Base-by-base conservation (phyloP, 1,140 invertebrate genomes). In the Bombus fervidus region DNA sequence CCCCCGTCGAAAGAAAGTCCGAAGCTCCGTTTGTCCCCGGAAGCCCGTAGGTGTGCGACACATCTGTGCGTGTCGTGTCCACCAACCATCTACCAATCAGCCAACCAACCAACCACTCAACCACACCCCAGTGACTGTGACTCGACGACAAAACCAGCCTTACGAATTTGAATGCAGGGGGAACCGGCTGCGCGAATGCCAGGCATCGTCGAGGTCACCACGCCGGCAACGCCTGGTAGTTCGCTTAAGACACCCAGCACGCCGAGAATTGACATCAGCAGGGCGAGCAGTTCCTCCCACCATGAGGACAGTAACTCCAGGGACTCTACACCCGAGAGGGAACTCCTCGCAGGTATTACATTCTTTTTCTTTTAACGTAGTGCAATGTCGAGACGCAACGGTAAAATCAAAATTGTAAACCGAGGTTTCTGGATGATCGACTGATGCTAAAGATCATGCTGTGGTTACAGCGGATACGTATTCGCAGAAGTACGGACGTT, bases 251-350 rank as follows among this genome's bases (percentile, higher is more conserved):
- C 97, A 73, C 97, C 97, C 25, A 96, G 96, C 80, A 97, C 98
- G 64, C 98, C 98, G 4, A 96, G 98, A 87, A 98, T 98, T 89
- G 98, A 98, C 94, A 98, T 98, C 91, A 98, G 98, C 81, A 96
- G 98, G 74, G 98, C 98, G 6, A 98, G 97, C 89, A 98, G 97
- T 93, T 98, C 97, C 47, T 98, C 97, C 39, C 97, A 98, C 89
- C 98, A 98, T 92, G 96, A 96, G 90, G 97, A 98, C 93, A 98
- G 97, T 89, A 95, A 95, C 79, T 95, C 95, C 34, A 96, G 97
- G 74, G 97, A 98, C 89, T 97, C 97, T 86, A 97, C 97, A 41
- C 98, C 98, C 0, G 97, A 98, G 92, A 96, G 97, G 88, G 97
- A 97, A 89, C 95, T 97, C n/a, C 96, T 97, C 81, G 95, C 95